Evolutionary conservation across 2,113 vertebrate species (phyloP).

Genomic region (Phasianus colchicus): DNA sequence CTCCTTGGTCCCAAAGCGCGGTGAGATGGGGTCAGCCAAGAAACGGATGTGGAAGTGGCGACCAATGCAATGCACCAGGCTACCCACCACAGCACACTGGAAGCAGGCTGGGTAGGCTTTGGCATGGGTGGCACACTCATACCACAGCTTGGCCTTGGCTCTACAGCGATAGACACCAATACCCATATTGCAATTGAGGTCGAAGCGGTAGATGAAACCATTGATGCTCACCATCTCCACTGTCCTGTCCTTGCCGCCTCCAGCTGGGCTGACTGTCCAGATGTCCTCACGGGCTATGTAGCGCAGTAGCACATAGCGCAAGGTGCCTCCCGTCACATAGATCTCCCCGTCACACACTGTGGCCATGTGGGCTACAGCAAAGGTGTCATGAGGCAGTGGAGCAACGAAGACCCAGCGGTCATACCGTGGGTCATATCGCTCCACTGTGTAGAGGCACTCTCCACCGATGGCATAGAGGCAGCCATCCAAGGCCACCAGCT

Average conservation of each 20-base stretch:
- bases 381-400: constrained; percentile 88
- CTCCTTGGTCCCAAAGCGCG: constrained; percentile 82
- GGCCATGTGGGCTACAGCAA: constrained; percentile 90
- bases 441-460: constrained; percentile 90
- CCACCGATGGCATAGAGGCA: constrained; percentile 92
- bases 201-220: constrained; percentile 90
- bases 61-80: constrained; percentile 85
- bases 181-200: constrained; percentile 82
- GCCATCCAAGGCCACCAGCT: constrained; percentile 88
- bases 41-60: constrained; percentile 83
- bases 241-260: constrained; percentile 79
- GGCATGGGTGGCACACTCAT: constrained; percentile 81
- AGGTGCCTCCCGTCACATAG: constrained; percentile 88
- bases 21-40: constrained; percentile 85
- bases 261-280: constrained; percentile 79
- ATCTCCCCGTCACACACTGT: constrained; percentile 84
- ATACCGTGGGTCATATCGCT: constrained; percentile 88
- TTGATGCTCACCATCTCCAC: constrained; percentile 81
- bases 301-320: constrained; percentile 85
- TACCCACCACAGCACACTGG: constrained; percentile 80
- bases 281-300: constrained; percentile 78
- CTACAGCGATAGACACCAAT: constrained; percentile 89
- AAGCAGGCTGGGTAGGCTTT: constrained; percentile 74
- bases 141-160: constrained; percentile 86
- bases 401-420: constrained; percentile 89